Conservation (phyloP, 2,113 vertebrate genomes). For the Oreocharis arfaki region DNA sequence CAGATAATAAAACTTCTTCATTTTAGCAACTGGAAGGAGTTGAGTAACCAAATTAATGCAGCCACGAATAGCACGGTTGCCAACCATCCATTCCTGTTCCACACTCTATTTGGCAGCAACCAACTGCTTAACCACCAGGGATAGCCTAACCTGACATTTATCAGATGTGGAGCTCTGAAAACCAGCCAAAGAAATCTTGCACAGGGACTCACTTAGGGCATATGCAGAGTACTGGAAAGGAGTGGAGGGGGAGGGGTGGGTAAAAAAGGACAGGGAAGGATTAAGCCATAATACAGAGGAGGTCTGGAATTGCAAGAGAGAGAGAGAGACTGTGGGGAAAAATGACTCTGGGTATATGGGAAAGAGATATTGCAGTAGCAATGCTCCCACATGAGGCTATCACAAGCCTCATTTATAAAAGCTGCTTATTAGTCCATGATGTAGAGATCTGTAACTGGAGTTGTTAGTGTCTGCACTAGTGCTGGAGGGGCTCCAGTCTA, state of each 20-base stretch:
- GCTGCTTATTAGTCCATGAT: not conserved
- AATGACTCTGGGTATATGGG: not conserved
- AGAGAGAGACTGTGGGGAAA: not conserved
- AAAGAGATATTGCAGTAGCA: not conserved
- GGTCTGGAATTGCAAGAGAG: not conserved
- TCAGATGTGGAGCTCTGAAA: not conserved
- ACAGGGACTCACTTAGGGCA: not conserved
- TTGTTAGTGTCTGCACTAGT: not conserved
- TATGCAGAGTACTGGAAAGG: not conserved
- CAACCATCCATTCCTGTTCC: not conserved
- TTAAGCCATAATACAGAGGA: not conserved
- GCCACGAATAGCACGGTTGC: not conserved
- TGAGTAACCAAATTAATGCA: not conserved
- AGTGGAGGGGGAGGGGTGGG: not conserved
- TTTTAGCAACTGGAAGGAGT: not conserved
- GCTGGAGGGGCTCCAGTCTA: not conserved
- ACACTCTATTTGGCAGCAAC: not conserved
- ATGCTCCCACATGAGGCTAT: not conserved
- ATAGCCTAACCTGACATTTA: not conserved
- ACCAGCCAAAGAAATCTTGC: not conserved
- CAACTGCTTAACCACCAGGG: not conserved
- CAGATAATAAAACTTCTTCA: not conserved
- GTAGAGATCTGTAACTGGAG: not conserved
- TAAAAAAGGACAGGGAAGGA: not conserved
- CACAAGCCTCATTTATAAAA: not conserved